Base-by-base conservation (phyloP, 2,888 invertebrate species). In the Chouioia cunea region DNA sequence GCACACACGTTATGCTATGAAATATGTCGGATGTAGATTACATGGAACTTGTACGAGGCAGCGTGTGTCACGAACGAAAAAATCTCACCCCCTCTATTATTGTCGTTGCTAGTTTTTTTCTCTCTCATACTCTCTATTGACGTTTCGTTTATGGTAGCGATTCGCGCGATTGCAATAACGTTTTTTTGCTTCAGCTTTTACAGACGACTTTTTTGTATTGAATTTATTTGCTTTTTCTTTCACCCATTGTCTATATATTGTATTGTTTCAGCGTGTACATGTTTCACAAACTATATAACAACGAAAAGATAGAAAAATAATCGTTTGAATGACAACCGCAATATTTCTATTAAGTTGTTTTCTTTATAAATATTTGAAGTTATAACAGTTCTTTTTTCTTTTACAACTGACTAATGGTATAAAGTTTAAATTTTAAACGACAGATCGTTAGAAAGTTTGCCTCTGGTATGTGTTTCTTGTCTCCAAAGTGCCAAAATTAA, bases 111-210 rank as follows among this genome's bases (percentile, higher is more conserved):
- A 16, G 15, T 23, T 54, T 47, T 14, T 56, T 48, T 46, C 36
- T 54, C 2, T 62, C 43, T 36, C 50, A 15, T 18, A 1, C 23
- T 22, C 23, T 58, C 47, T 14, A 20, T 15, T 10, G 3, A 22
- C 2, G 18, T 18, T 46, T 53, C 47, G 47, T 64, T 47, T 27
- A 47, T 36, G 27, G 47, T 47, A 14, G 18, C 4, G 14, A 27
- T 27, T 15, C 8, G n/a, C 15, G 20, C 47, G 54, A 56, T 64
- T 4, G 47, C 47, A 47, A 64, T 64, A 47, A 47, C 54, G 54
- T 64, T 54, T 54, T 44, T 20, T 23, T 44, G 15, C 43, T 4
- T 27, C 3, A 27, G 27, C 27, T 27, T 27, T 27, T 27, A 27
- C 27, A 6, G 27, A 6, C 27, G 6, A 27, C 44, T 43, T n/a